These are phyloP conservation scores for Andricus grossulariae DNA, from an alignment of 1,140 invertebrate genomes.

Conservation along the genomic window DNA sequence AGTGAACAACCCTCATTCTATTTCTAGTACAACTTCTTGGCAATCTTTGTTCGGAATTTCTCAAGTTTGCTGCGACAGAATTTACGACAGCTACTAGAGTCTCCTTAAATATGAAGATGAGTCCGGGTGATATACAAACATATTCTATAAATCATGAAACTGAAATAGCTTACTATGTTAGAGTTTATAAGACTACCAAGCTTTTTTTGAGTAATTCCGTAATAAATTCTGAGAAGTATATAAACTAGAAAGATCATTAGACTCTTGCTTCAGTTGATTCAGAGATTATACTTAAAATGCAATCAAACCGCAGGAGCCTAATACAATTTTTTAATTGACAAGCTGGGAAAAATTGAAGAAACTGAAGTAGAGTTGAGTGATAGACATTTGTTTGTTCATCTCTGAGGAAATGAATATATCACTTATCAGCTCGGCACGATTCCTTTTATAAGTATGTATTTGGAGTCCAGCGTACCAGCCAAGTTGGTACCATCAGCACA, in stretches of 20 bases:
- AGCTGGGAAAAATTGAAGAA: too few species aligned
- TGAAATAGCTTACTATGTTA: not conserved
- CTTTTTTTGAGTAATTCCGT: not conserved
- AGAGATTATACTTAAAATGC: too few species aligned
- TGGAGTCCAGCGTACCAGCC: slow-evolving; percentile 21
- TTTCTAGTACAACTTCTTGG: slow-evolving; percentile 22
- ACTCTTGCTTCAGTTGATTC: too few species aligned
- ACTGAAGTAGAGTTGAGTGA: too few species aligned
- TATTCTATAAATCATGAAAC: not conserved
- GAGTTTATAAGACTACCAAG: not conserved
- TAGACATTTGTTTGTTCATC: too few species aligned
- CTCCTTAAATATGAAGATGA: slow-evolving; percentile 36
- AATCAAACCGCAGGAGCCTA: too few species aligned
- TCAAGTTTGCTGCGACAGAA: slow-evolving; percentile 14
- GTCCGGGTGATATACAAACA: not conserved
- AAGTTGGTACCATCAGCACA: slow-evolving; percentile 45
- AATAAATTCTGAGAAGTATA: not conserved
- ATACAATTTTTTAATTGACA: too few species aligned
- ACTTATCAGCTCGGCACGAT: slow-evolving; percentile 46
- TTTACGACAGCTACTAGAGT: slow-evolving; percentile 45
- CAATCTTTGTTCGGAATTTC: slow-evolving; percentile 1
- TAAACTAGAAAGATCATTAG: not conserved
- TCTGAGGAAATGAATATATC: too few species aligned
- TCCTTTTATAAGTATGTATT: slow-evolving; percentile 35
- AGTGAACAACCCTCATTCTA: slow-evolving; percentile 8